Evolutionary conservation across 2,113 vertebrate species (phyloP).

Genomic region (Chlorodrepanis virens): DNA sequence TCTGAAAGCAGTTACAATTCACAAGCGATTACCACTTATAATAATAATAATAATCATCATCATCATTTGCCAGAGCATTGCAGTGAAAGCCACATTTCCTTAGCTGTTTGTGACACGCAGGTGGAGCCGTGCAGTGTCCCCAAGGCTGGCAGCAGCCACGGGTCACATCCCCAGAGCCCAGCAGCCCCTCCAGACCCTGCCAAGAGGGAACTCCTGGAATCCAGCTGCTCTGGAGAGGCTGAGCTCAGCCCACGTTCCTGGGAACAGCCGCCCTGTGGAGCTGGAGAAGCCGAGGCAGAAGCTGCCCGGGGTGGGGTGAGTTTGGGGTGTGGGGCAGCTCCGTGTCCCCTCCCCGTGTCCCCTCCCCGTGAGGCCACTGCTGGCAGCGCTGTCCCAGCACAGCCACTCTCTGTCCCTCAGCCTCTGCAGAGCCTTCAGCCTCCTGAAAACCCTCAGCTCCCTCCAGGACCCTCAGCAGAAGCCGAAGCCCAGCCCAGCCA

Average conservation of each 20-base stretch:
- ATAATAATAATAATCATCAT: no score
- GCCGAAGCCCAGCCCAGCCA: background rate
- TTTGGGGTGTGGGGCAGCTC: background rate
- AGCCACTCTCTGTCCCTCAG: background rate
- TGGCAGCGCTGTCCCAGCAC: background rate
- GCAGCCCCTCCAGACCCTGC: background rate
- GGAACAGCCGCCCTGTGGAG: accelerated
- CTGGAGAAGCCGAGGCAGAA: background rate
- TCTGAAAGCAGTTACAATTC: background rate
- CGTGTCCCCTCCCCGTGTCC: accelerated
- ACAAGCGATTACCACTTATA: no score
- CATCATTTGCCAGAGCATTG: background rate
- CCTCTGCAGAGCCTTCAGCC: background rate
- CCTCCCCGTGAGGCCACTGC: background rate
- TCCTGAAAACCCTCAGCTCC: accelerated
- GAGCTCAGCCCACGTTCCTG: accelerated
- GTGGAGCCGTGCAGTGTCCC: background rate
- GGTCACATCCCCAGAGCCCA: accelerated
- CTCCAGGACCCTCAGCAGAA: accelerated
- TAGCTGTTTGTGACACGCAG: background rate
- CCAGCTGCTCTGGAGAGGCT: background rate
- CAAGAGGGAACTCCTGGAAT: accelerated
- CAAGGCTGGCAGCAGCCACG: accelerated
- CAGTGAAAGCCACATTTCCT: background rate
- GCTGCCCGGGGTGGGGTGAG: accelerated